Conservation (phyloP, 1,140 invertebrate species). For the Cydia pomonella region DNA sequence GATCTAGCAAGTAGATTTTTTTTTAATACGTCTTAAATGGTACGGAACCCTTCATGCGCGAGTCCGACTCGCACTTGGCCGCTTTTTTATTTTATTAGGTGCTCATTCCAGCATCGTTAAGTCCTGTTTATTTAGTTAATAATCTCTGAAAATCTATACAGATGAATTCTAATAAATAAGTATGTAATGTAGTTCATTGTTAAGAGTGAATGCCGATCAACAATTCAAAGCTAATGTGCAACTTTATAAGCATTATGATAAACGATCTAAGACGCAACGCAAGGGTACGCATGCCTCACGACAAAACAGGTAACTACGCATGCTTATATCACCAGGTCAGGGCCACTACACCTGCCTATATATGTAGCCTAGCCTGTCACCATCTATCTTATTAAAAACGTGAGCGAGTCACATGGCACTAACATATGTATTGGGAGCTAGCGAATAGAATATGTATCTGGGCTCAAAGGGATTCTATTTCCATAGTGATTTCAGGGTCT, state of each 20-base stretch:
- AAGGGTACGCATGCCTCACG: conserved; percentile 17
- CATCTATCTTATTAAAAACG: conserved; percentile 30
- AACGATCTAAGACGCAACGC: conserved; percentile 3
- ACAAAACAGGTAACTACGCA: conserved; percentile 30
- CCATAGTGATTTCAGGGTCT: conserved; percentile 23
- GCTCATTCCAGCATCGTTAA: too few relatives aligned
- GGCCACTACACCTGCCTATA: conserved; percentile 13
- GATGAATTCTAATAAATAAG: not conserved
- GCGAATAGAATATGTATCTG: conserved; percentile 22
- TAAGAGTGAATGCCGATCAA: not conserved
- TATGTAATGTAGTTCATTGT: not conserved
- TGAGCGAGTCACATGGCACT: conserved; percentile 17
- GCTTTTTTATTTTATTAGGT: too few relatives aligned
- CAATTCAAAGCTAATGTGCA: not conserved
- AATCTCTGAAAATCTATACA: too few relatives aligned
- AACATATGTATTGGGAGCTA: conserved; percentile 28
- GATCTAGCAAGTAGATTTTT: too few relatives aligned
- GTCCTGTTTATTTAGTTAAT: too few relatives aligned
- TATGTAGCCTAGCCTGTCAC: conserved; percentile 15
- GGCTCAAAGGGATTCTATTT: conserved; percentile 25
- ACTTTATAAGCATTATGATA: not conserved
- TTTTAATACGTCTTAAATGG: too few relatives aligned
- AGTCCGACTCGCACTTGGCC: too few relatives aligned
- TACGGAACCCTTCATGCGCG: too few relatives aligned
- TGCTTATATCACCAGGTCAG: conserved; percentile 12